Evolutionary conservation across 2,113 vertebrate genomes (phyloP), one percentile per base, ranked within the genome.

Genomic region (Chauna torquata): DNA sequence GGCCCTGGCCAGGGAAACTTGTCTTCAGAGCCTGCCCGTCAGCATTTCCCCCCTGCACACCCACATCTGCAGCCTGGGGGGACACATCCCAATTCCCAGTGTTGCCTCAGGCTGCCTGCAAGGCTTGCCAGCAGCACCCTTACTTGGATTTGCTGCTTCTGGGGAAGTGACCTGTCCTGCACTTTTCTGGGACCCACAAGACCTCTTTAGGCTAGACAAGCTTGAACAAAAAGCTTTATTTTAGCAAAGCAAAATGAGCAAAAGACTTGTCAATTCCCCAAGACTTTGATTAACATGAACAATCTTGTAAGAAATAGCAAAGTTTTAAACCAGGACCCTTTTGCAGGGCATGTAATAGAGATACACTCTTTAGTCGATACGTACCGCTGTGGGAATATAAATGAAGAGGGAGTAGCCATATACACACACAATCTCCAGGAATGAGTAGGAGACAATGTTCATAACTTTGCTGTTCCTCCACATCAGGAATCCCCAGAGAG

Each of bases 331-430:
- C 19, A 59, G 57, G 32, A 50, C 16, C 18, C 71, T 34, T 76
- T 42, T n/a, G 14, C 15, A 6, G 30, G 57, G 32, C 30, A 16
- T 0, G 24, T 27, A 77, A 64, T 4, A 57, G 27, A 38, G 25
- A 6, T 24, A 23, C 7, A 2, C 27, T 49, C 70, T 16, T 66
- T 1, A 47, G 57, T 64, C 52, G 66, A 38, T 61, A 98, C 99
- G 77, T 98, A 99, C 99, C 90, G 99, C 99, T 14, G 99, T 99
- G 91, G 99, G 99, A 82, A 99, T 99, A 95, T 99, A 99, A 93
- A 99, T 95, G 59, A 99, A 98, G 82, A 99, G 99, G 2, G 99
- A 99, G 94, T 99, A 99, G 91, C 99, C 99, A 3, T 99, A 99
- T 2, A 99, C 99, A 76, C 99, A 99, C 86, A 99, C 98, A 3